Conservation (phyloP, 1,140 invertebrate species). For the Zaprionus lachaisei region DNA sequence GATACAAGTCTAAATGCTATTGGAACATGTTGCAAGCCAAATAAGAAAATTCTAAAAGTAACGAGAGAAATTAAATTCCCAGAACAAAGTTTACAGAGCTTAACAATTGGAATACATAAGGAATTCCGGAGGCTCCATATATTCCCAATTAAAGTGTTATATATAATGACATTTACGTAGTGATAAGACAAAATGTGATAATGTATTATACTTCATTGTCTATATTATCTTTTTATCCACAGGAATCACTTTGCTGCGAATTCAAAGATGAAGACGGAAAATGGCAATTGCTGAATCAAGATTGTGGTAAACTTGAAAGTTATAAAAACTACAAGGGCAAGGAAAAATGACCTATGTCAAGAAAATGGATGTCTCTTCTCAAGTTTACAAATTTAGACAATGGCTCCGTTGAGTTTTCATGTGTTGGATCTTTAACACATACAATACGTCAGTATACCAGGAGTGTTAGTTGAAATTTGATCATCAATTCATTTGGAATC, state of each 20-base stretch:
- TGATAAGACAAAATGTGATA: too few species aligned
- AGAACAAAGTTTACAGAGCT: background rate
- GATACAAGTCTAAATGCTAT: background rate
- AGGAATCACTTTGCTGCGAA: conserved; percentile 20
- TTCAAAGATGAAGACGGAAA: background rate
- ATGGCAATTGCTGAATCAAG: background rate
- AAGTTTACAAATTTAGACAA: background rate
- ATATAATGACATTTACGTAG: background rate
- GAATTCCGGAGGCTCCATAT: background rate
- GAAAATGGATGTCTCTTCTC: conserved; percentile 35
- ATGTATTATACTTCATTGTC: too few species aligned
- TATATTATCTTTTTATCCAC: background rate
- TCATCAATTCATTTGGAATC: background rate
- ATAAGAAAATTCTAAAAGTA: background rate
- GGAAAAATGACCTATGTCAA: conserved; percentile 10
- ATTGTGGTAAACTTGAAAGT: conserved; percentile 6
- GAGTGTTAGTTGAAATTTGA: background rate
- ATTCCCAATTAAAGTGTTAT: background rate
- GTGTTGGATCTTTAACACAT: conserved; percentile 24
- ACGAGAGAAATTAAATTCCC: too few species aligned
- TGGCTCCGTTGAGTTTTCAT: background rate
- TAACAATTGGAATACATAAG: background rate
- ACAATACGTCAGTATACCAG: conserved; percentile 6
- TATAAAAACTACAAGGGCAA: background rate
- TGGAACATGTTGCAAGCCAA: background rate